Percentiles rank a stretch among this genome's conserved stretches.
Conservation (phyloP, 2,888 invertebrate species). For the Sarcophaga subvicina region DNA sequence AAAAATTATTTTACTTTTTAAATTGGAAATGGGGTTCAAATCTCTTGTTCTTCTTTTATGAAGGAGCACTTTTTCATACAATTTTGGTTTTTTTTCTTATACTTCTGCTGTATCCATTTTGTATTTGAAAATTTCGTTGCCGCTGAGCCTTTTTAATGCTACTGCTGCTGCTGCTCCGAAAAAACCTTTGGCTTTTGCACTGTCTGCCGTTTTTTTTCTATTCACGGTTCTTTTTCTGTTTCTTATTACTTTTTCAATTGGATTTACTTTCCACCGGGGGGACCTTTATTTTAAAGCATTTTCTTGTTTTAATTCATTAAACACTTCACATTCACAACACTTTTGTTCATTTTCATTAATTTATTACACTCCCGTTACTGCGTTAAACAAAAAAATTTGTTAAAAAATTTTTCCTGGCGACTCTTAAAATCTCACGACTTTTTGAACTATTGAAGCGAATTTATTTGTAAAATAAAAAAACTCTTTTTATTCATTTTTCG, state of each 20-base stretch:
- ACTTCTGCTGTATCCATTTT: conserved; percentile 44
- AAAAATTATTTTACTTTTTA: conserved; percentile 30
- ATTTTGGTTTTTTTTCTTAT: background rate
- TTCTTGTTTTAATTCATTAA: background rate
- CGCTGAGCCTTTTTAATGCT: conserved; percentile 18
- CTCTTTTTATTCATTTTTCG: conserved; percentile 44
- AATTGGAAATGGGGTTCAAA: background rate
- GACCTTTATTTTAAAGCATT: background rate
- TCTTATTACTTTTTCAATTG: conserved; percentile 7
- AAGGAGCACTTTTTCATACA: background rate
- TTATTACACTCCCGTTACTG: too few species aligned
- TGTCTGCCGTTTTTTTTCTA: background rate
- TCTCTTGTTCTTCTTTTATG: background rate
- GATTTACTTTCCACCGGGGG: too few species aligned
- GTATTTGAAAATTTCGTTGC: conserved; percentile 43
- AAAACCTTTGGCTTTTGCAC: background rate
- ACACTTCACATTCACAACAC: conserved; percentile 16
- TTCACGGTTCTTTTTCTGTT: too few species aligned
- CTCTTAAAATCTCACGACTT: conserved; percentile 53
- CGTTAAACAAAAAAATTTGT: background rate
- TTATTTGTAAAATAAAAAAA: conserved; percentile 64
- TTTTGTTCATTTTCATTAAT: conserved; percentile 12
- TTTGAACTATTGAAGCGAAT: conserved; percentile 67
- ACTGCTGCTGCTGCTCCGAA: conserved; percentile 15
- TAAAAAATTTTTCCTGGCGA: conserved; percentile 17